Base-by-base conservation (phyloP, 2,888 invertebrate genomes). In the Clistopyga incitator region DNA sequence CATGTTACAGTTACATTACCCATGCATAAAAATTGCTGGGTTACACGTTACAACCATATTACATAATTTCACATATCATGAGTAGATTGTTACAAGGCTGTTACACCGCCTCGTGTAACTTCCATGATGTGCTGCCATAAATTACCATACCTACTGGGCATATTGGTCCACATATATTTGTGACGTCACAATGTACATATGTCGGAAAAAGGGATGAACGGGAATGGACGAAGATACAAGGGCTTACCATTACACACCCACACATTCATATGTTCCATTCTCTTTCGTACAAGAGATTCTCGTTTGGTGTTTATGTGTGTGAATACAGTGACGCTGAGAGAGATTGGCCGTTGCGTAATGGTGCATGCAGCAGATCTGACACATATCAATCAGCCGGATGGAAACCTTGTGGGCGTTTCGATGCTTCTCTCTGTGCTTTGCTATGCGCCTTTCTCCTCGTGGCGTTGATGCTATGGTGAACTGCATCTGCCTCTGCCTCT, bases 311-410 rank as follows among this genome's bases (percentile, higher is more conserved):
- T n/a, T 42, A 45, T 15, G 50, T 42, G 68, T 38, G 65, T 29
- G 56, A 10, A 29, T 52, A 34, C 80, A 78, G 80, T 64, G 74
- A 50, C 67, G 54, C 71, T 59, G 67, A 77, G 82, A 86, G 84
- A 86, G 81, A 85, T 86, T 85, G 85, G 83, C 54, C 61, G 84
- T 80, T 68, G 76, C 65, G 82, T 85, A 86, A 84, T 86, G 86
- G 85, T 88, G 88, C 89, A 87, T 90, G 88, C 87, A 88, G 86
- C 88, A 85, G 86, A 89, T 88, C 88, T 89, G 90, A 91, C 91
- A 90, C 89, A 89, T 88, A 90, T 91, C 91, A 91, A 91, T 91
- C 90, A 90, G 84, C 82, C 87, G 78, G 86, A 90, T 90, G 88
- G 88, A 89, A 90, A 89, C 88, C 87, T 86, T 50, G 74, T 78